Base-by-base conservation (phyloP, 2,797 vertebrate genomes). In the Decapterus maruadsi region DNA sequence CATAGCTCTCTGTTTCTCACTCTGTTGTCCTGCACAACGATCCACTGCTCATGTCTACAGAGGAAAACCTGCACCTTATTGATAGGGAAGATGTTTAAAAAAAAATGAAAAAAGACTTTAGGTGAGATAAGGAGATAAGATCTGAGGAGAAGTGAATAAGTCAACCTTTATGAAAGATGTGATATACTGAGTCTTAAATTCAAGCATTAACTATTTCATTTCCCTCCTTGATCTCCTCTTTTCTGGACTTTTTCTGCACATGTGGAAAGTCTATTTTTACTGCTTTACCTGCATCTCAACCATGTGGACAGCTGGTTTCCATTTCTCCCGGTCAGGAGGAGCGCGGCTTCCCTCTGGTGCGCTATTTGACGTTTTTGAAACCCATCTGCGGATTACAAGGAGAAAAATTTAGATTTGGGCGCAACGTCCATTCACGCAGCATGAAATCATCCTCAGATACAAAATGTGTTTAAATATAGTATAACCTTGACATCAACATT, bases 221-320 rank as follows among this genome's bases (percentile, higher is more conserved):
- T 86, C 77, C 72, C 36, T 80, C 51, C 61, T 64, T 76, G 48
- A 76, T 80, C 72, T 68, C 56, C 72, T 68, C 56, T 55, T 55
- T 72, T 51, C 51, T 81, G 73, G 64, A 77, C 29, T 59, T 26
- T 61, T n/a, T 36, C 56, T 19, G 60, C 68, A 87, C 80, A 84
- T 84, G 72, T 77, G 78, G 69, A 78, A 58, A 55, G 60, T 81
- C 75, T 83, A 36, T 80, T 87, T 82, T 84, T 61, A 80, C 70
- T 68, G 31, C 19, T 82, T 81, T 76, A 86, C 78, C 80, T 89
- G 83, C 72, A 29, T 14, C 59, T 75, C 42, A 72, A 64, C 75
- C 72, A 72, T 75, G 61, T 29, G 46, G 38, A 75, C 89, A 87
- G 85, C 77, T 89, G 87, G 62, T 85, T 90, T 81, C 61, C 45